Evolutionary conservation across 2,888 invertebrate species (phyloP).

Genomic region (Sinentomon sp.): DNA sequence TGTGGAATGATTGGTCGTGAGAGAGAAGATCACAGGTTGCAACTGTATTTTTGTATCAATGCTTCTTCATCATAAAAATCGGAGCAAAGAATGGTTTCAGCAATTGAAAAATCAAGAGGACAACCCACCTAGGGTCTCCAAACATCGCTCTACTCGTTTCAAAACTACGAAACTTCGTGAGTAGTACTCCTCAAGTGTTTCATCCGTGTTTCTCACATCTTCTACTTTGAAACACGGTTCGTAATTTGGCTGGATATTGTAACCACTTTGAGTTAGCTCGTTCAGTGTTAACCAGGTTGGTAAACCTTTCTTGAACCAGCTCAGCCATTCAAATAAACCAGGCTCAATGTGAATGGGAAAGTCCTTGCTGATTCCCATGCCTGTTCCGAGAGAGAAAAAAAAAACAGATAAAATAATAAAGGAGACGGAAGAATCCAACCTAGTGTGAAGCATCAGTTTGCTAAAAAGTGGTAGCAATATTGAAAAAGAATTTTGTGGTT

Average conservation of each 20-base stretch:
- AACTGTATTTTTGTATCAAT: too few relatives aligned
- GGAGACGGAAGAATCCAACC: too few relatives aligned
- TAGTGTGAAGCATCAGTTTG: constrained; percentile 13
- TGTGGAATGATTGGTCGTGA: too few relatives aligned
- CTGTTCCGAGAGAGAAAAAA: too few relatives aligned
- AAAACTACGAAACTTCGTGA: too few relatives aligned
- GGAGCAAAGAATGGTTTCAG: too few relatives aligned
- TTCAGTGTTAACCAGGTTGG: constrained; percentile 48
- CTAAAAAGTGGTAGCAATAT: background rate
- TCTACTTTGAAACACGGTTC: constrained; percentile 28
- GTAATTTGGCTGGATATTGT: constrained; percentile 42
- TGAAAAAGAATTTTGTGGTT: background rate
- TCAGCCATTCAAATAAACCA: constrained; percentile 74
- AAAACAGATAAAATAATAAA: too few relatives aligned
- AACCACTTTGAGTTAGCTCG: constrained; percentile 42
- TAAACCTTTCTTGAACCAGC: constrained; percentile 54
- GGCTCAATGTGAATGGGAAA: constrained; percentile 54
- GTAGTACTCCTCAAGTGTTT: constrained; percentile 38
- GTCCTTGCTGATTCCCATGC: constrained; percentile 27
- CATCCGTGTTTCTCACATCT: constrained; percentile 27
- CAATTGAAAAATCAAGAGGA: too few relatives aligned
- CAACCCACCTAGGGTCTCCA: too few relatives aligned
- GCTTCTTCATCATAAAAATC: too few relatives aligned
- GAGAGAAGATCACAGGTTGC: too few relatives aligned
- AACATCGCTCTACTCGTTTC: too few relatives aligned